Evolutionary conservation across 2,888 invertebrate species (phyloP).

Genomic region (Stenurella melanura): DNA sequence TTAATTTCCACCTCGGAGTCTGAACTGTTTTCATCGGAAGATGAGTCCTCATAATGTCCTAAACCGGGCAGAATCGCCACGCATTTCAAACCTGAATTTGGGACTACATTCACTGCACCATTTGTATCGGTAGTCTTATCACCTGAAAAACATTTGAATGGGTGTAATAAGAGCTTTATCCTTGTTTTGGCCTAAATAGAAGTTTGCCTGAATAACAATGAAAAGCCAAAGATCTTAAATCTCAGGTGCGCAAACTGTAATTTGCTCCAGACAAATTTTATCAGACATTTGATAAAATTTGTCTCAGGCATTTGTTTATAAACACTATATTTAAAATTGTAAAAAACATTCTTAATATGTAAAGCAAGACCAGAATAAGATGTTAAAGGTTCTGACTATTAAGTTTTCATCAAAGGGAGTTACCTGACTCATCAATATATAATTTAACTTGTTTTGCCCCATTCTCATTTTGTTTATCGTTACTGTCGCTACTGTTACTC

Average conservation of each 20-base stretch:
- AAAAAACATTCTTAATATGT: too few relatives aligned
- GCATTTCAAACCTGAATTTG: conserved; percentile 77
- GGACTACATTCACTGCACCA: conserved; percentile 40
- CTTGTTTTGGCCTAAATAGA: too few relatives aligned
- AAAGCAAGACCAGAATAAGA: too few relatives aligned
- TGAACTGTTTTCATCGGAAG: conserved; percentile 79
- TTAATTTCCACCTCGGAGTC: conserved; percentile 74
- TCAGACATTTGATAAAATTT: too few relatives aligned
- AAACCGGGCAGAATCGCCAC: conserved; percentile 90
- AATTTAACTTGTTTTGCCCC: conserved; percentile 44
- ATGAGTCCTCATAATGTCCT: conserved; percentile 85
- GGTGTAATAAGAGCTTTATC: background rate
- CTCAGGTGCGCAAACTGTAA: background rate
- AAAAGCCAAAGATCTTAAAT: too few relatives aligned
- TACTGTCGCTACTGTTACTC: conserved; percentile 67
- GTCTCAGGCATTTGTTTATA: too few relatives aligned
- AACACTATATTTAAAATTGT: too few relatives aligned
- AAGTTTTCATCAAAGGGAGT: conserved; percentile 6
- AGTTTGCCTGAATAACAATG: too few relatives aligned
- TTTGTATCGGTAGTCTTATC: conserved; percentile 35
- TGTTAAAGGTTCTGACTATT: too few relatives aligned
- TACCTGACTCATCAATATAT: conserved; percentile 50
- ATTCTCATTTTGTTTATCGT: conserved; percentile 34
- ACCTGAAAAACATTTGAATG: conserved; percentile 24
- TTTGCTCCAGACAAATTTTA: too few relatives aligned